Evolutionary conservation across 1,140 invertebrate genomes (phyloP).

Genomic region (Linepithema humile): DNA sequence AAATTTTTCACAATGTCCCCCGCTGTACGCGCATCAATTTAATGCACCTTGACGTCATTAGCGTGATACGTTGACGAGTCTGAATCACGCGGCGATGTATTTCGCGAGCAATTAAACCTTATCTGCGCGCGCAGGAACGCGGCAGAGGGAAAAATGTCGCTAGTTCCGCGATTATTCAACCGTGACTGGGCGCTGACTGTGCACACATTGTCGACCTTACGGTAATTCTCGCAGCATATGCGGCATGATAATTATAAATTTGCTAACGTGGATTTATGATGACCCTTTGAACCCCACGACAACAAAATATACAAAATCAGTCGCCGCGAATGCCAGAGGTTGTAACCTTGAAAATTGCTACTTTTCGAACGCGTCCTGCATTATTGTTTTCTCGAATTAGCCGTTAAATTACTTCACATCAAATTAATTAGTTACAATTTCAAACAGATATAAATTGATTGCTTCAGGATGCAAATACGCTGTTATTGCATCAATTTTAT

Average conservation of each 20-base stretch:
- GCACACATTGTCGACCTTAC: slow-evolving; percentile 6
- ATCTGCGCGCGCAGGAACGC: slow-evolving; percentile 8
- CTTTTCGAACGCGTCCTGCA: background rate
- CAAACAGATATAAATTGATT: background rate
- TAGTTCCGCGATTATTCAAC: slow-evolving; percentile 44
- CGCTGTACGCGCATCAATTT: slow-evolving; percentile 13
- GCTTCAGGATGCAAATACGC: background rate
- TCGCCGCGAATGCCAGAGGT: background rate
- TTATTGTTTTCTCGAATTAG: background rate
- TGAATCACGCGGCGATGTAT: slow-evolving; percentile 21
- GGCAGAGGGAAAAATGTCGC: slow-evolving; percentile 22
- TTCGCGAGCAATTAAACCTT: slow-evolving; percentile 41
- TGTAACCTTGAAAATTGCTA: slow-evolving; percentile 6
- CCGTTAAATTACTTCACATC: background rate
- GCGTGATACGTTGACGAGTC: slow-evolving; percentile 5
- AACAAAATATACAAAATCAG: background rate
- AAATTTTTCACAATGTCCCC: slow-evolving; percentile 20
- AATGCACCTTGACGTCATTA: slow-evolving; percentile 43
- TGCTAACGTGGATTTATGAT: slow-evolving; percentile 4
- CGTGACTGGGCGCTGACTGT: slow-evolving; percentile 6
- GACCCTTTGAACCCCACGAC: slow-evolving; percentile 7
- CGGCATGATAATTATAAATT: slow-evolving; percentile 25
- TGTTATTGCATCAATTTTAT: background rate
- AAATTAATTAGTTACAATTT: background rate
- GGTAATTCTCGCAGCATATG: background rate